phyloP scores from a whole-genome alignment of 2,113 vertebrate species.

The Cyanoderma ruficeps region DNA sequence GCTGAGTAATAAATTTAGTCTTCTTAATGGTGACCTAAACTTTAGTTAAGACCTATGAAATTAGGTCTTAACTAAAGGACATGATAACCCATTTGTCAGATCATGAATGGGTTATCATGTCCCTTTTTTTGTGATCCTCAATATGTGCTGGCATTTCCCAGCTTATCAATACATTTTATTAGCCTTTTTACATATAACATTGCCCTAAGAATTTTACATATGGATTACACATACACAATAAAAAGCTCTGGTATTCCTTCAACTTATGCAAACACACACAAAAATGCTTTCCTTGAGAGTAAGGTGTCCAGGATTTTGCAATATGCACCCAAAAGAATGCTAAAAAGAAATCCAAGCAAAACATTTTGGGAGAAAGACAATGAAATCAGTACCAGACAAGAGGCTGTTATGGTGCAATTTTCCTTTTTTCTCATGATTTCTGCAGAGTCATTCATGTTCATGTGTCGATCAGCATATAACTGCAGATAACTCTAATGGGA shows the following conservation, averaged over 20 bases:
- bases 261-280: background rate
- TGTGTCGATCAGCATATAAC: background rate
- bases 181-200: conserved; percentile 2
- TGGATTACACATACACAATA: background rate
- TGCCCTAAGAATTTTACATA: conserved; percentile 34
- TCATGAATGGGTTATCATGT: background rate
- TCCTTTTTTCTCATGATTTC: background rate
- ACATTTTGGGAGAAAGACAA: background rate
- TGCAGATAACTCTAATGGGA: background rate
- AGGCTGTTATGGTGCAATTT: background rate
- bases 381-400: background rate
- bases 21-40: background rate
- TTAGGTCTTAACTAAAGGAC: background rate
- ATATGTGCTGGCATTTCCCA: background rate
- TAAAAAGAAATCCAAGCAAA: background rate
- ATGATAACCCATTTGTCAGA: background rate
- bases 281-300: background rate
- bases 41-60: background rate
- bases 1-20: background rate
- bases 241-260: background rate
- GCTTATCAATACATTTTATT: conserved; percentile 12
- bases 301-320: background rate
- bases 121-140: background rate
- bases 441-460: background rate
- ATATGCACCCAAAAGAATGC: background rate